phyloP scores from a whole-genome alignment of 2,888 invertebrate species.

The Agrochola litura region DNA sequence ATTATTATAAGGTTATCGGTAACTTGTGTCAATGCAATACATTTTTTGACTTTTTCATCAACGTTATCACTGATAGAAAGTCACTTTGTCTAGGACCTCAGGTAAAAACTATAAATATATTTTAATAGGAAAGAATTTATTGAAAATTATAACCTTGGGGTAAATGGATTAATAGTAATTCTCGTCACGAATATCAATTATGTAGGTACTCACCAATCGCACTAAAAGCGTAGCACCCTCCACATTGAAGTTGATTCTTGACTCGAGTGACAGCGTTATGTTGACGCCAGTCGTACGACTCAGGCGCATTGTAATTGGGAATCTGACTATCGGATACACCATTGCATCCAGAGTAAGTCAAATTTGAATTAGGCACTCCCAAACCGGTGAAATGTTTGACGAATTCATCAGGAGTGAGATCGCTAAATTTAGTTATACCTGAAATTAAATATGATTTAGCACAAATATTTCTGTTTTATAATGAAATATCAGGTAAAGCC shows the following conservation, averaged over 20 bases:
- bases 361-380: too few relatives aligned
- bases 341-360: background rate
- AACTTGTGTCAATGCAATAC: background rate
- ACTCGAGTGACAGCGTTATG: conserved; percentile 94
- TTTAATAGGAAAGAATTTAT: background rate
- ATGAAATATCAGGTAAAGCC: background rate
- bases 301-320: conserved; percentile 53
- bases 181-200: background rate
- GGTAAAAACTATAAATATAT: background rate
- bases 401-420: conserved; percentile 53
- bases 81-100: background rate
- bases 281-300: conserved; percentile 92
- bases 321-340: conserved; percentile 28
- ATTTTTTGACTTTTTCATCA: background rate
- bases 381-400: conserved; percentile 11
- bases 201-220: conserved; percentile 39
- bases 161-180: background rate
- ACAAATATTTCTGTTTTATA: background rate
- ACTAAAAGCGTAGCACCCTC: conserved; percentile 94
- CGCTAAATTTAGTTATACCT: conserved; percentile 55
- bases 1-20: background rate
- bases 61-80: background rate
- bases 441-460: conserved; percentile 23
- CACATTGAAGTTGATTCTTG: conserved; percentile 94
- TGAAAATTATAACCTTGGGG: background rate